Evolutionary conservation across 2,888 invertebrate genomes (phyloP).

Genomic region (Kryphioiulus occultus): DNA sequence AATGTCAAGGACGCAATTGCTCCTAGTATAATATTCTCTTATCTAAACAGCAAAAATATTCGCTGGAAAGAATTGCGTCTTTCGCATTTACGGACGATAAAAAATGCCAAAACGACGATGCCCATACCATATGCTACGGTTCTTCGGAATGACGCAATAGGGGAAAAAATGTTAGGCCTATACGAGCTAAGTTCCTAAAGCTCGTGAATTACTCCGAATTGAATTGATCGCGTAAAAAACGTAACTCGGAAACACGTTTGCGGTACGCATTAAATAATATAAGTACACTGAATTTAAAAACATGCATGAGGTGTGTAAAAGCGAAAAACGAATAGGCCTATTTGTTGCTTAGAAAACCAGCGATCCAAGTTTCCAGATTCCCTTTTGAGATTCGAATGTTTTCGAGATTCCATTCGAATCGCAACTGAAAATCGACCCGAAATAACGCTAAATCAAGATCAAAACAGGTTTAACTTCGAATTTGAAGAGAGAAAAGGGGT

Average conservation of each 20-base stretch:
- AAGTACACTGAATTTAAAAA: neutral
- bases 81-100: neutral
- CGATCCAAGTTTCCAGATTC: neutral
- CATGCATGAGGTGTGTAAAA: neutral
- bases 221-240: neutral
- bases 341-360: neutral
- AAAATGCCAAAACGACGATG: neutral
- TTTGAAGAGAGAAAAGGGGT: neutral
- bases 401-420: no score
- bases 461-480: neutral
- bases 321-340: neutral
- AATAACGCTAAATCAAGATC: neutral
- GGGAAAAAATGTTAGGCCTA: neutral
- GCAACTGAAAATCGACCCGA: neutral
- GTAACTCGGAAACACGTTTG: neutral
- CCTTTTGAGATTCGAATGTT: no score
- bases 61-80: neutral
- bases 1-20: constrained; percentile 16
- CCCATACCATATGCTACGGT: neutral
- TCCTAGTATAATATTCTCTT: no score
- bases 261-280: neutral
- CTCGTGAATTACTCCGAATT: neutral
- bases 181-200: neutral
- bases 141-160: neutral
- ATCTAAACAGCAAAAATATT: neutral